These are phyloP conservation scores for Eidolon dupreanum DNA, from an alignment of 2,797 vertebrate genomes.

Conservation along the genomic window DNA sequence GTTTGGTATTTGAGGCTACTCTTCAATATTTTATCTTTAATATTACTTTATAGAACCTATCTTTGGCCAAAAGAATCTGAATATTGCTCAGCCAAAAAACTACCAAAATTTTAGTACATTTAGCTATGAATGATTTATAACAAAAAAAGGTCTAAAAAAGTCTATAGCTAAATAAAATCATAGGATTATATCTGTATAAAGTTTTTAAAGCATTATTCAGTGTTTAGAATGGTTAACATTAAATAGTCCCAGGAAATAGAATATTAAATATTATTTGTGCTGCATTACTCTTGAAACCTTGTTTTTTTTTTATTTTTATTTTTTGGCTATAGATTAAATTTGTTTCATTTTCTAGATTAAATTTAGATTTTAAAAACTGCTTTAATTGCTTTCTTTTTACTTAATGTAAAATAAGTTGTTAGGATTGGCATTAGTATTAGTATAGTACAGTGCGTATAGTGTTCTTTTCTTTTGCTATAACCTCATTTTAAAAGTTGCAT, in stretches of 20 bases:
- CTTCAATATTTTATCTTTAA: background rate
- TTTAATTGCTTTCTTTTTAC: background rate
- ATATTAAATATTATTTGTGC: slow-evolving; percentile 15
- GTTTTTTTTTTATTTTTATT: background rate
- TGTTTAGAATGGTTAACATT: background rate
- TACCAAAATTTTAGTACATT: background rate
- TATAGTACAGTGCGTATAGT: background rate
- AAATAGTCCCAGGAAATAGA: background rate
- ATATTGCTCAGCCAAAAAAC: background rate
- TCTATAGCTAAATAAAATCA: background rate
- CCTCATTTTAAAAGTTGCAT: background rate
- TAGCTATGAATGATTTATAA: background rate
- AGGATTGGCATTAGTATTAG: background rate
- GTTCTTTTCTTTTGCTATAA: background rate
- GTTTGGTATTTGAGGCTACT: background rate
- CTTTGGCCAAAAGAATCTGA: slow-evolving; percentile 8
- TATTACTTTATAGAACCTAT: background rate
- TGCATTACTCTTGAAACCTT: background rate
- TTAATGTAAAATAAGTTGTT: slow-evolving; percentile 3
- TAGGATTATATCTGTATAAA: background rate
- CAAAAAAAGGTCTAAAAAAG: slow-evolving; percentile 16
- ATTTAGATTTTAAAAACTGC: background rate
- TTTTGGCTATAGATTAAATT: background rate
- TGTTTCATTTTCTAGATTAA: background rate
- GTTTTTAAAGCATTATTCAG: background rate